Base-by-base conservation (phyloP, 2,888 invertebrate species). In the Gonocerus acuteangulatus region DNA sequence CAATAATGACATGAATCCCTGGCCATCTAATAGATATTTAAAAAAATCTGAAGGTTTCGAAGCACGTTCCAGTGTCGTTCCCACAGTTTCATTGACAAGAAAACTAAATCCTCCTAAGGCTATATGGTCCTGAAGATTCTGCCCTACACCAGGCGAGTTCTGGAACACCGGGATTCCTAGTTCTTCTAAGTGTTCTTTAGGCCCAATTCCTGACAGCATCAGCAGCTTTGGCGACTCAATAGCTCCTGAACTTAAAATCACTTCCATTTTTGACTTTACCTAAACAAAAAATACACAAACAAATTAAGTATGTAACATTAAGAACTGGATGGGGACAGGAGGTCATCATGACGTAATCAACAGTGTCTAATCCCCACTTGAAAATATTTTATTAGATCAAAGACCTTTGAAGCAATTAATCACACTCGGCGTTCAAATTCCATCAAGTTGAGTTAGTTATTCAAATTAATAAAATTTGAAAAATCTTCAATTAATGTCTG, bases 231-330 rank as follows among this genome's bases (percentile, higher is more conserved):
- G 91, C 2, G 88, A 83, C 70, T 89, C 87, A 66, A 93, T 79
- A 0, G 90, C 74, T 1, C 93, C 95, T 0, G 89, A 90, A 18
- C 90, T 85, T 45, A 96, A 72, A 64, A 96, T 86, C 0, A 95
- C 82, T 74, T 93, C 93, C 68, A 80, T 82, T 6, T 77, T 78
- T 9, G 27, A 4, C 4, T 9, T 4, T 6, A 27, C 27, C 27
- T 27, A 9, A 6, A 27, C 4, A 27, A 6, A 6, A 27, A 27
- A 27, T 27, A 27, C 27, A 27, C n/a, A n/a, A n/a, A n/a, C n/a
- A n/a, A n/a, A n/a, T n/a, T n/a, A n/a, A n/a, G n/a, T n/a, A n/a
- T n/a, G n/a, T n/a, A n/a, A n/a, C n/a, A n/a, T n/a, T n/a, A n/a
- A n/a, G n/a, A n/a, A n/a, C n/a, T n/a, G n/a, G n/a, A n/a, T n/a